Evolutionary conservation across 2,113 vertebrate species (phyloP), one percentile per base, ranked within the genome.

Genomic region (Catagonus wagneri): DNA sequence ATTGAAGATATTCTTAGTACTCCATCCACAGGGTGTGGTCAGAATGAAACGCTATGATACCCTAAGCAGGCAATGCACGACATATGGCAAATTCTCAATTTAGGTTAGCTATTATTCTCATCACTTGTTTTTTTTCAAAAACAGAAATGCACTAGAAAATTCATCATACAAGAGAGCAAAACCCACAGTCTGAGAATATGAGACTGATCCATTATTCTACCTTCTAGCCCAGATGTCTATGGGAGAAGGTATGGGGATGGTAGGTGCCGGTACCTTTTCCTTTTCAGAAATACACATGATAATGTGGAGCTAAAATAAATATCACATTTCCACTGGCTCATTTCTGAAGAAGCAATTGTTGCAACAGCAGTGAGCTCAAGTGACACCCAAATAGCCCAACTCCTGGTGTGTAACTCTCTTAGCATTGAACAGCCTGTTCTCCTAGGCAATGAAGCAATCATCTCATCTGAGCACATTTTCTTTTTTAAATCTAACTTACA

Each of bases 81-180:
- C 17, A 68, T 44, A 34, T 10, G 19, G 39, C 34, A 36, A 76
- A 27, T 32, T 60, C 76, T 68, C 29, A 34, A 29, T 27, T 63
- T 12, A n/a, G 39, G 39, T 81, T 68, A 83, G 60, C 7, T 58
- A 11, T 71, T 50, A 39, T 56, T 63, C 63, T 84, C 61, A 52
- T 76, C 34, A 44, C 52, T 76, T 22, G 74, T 85, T 96, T 86
- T 95, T 83, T n/a, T n/a, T 44, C 44, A 44, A 44, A 36, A 81
- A n/a, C 25, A 93, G 44, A 96, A 36, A 29, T 39, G 66, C 52
- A 92, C 58, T 79, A 92, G 75, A 81, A 96, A 97, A 94, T 90
- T 90, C 32, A 56, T 39, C 79, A 0, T 25, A n/a, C 14, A 80
- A 75, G 72, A 29, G 76, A 54, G 92, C 34, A 76, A 83, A 75